Conservation (phyloP, 2,888 invertebrate genomes). For the Yponomeuta cagnagella region DNA sequence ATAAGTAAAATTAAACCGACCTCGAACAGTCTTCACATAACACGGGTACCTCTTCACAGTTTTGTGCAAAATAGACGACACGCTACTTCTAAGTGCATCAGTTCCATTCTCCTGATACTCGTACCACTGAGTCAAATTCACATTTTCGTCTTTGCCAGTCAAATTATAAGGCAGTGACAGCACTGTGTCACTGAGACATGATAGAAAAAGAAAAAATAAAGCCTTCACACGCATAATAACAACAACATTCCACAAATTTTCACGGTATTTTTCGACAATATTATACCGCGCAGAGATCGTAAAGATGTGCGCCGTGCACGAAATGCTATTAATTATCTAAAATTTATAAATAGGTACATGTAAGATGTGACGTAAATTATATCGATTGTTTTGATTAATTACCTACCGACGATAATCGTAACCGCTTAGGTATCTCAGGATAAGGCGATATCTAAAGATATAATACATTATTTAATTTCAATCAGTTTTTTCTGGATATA, state of each 20-base stretch:
- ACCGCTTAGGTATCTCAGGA: background rate
- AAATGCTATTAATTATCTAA: too few species aligned
- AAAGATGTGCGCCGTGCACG: too few species aligned
- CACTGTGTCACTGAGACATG: background rate
- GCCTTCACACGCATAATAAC: background rate
- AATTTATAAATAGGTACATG: too few species aligned
- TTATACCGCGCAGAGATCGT: too few species aligned
- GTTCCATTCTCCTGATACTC: background rate
- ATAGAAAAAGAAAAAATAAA: background rate
- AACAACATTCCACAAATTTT: background rate
- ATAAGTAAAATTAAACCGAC: background rate
- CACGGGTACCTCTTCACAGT: background rate
- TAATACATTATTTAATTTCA: too few species aligned
- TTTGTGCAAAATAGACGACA: background rate
- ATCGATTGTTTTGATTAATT: constrained; percentile 2
- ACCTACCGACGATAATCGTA: background rate
- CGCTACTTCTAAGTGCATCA: too few species aligned
- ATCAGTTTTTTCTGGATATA: too few species aligned
- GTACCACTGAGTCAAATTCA: background rate
- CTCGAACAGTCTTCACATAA: background rate
- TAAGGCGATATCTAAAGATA: too few species aligned
- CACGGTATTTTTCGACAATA: background rate
- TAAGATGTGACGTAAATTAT: background rate
- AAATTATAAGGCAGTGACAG: background rate
- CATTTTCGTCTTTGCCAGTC: background rate